Base-by-base conservation (phyloP, 2,888 invertebrate species). In the Aleiodes testaceus region DNA sequence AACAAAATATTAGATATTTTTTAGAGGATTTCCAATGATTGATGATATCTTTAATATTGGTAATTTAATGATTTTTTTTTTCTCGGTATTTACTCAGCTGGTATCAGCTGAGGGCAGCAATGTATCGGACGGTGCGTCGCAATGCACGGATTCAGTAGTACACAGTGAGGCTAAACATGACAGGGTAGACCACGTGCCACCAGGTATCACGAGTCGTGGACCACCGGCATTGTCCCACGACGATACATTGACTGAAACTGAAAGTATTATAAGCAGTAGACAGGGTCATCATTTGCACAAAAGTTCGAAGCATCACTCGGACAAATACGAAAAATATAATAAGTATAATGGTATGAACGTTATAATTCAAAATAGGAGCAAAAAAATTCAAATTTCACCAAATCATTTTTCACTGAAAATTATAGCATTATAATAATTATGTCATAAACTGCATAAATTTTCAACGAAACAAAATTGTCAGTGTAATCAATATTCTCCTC, bases 41-140 rank as follows among this genome's bases (percentile, higher is more conserved):
- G 14, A n/a, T 22, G 2, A 30, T 44, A 12, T n/a, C 30, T 47
- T n/a, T 36, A 14, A 4, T 5, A 49, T 22, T 44, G 61, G 26
- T 26, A 2, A 11, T 30, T 69, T 20, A 44, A 59, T 50, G 26
- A 44, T 71, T 9, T 44, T 59, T 11, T 53, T 42, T 45, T 30
- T 53, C 12, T 9, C 3, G 4, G 26, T 42, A n/a, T 61, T 20
- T 30, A 64, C 64, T 12, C 83, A 94, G 94, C 88, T 96, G 84
- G 96, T 96, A 12, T 94, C 95, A 7, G 94, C 95, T 9, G 96
- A 96, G 84, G 95, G 94, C 74, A 95, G 95, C 79, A 93, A 93
- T 84, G 92, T 93, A 1, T 94, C 94, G 2, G 95, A 95, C 85
- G 94, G 94, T 1, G 93, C 94, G 47, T 95, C 95, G 0, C 95